Evolutionary conservation across 1,140 invertebrate species (phyloP), one percentile per base, ranked within the genome.

Genomic region (Euura lappo): DNA sequence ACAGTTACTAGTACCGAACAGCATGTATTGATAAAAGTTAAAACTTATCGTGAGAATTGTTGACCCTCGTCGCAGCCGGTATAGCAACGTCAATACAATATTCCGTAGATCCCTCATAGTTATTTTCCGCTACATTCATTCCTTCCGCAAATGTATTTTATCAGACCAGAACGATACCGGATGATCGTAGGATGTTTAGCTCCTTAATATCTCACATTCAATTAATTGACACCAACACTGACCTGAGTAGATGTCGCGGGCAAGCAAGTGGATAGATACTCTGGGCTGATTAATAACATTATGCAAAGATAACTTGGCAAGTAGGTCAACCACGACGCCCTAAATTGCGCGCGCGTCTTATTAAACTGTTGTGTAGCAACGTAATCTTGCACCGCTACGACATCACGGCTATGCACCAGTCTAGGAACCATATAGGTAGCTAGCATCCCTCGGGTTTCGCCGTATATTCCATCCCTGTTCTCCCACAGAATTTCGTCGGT

Each of bases 271-370:
- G 51, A 60, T 60, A 60, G 51, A 11, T 60, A 60, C 51, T 60
- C 51, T 8, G 51, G 10, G 13, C 51, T 60, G 13, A 60, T 60
- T 60, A 60, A 60, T 60, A 60, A 60, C 51, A 60, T 60, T 60
- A 60, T 60, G 51, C 51, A 60, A 60, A 60, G 51, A 60, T 60
- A 60, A 60, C 51, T 60, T 60, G 51, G 51, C 51, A 60, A 60
- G 51, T 60, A 60, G 51, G 51, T 60, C 51, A n/a, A 60, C 51
- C 51, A 6, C 51, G 51, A n/a, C 51, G 51, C 51, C 51, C 51
- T 60, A 60, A 60, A 60, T 60, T 60, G 8, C 13, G 8, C 51
- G 8, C 51, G 51, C 51, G 13, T 60, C 51, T 60, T 60, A 60
- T 60, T 60, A 60, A 60, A 60, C 51, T 60, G 51, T 60, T 60